phyloP scores from a whole-genome alignment of 2,113 vertebrate species.

The Trogon surrucura region DNA sequence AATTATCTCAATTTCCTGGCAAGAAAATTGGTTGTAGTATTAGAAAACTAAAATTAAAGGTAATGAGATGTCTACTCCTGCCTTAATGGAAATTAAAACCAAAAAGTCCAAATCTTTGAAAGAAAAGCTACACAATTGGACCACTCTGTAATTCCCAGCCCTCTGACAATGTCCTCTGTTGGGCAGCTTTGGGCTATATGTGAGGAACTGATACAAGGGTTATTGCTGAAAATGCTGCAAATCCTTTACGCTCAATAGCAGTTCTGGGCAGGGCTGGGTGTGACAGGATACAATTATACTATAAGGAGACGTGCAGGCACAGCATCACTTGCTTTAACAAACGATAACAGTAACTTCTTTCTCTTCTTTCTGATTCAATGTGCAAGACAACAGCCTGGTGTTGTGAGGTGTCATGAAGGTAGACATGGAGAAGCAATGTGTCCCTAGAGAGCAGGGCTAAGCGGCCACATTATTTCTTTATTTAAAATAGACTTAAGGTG shows the following conservation, averaged over 20 bases:
- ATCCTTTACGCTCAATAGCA: neutral
- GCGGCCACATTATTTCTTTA: neutral
- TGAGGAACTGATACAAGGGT: neutral
- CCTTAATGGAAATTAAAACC: neutral
- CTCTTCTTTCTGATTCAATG: neutral
- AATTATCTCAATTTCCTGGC: neutral
- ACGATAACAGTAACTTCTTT: neutral
- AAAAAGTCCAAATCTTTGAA: neutral
- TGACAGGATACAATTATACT: fast-evolving
- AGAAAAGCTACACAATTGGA: neutral
- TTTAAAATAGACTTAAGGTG: neutral
- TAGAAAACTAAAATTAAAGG: slow-evolving; percentile 1
- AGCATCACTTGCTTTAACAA: neutral
- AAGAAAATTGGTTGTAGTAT: neutral
- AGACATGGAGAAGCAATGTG: neutral
- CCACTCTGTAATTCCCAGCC: neutral
- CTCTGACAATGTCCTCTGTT: neutral
- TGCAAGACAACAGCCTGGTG: neutral
- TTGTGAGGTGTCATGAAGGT: neutral
- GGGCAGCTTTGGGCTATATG: neutral
- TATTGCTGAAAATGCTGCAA: neutral
- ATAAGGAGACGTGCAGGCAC: neutral
- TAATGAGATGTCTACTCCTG: neutral
- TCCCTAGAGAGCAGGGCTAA: neutral
- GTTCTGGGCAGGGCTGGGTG: neutral